phyloP scores from a whole-genome alignment of 2,113 vertebrate species.

The Raphicerus campestris region DNA sequence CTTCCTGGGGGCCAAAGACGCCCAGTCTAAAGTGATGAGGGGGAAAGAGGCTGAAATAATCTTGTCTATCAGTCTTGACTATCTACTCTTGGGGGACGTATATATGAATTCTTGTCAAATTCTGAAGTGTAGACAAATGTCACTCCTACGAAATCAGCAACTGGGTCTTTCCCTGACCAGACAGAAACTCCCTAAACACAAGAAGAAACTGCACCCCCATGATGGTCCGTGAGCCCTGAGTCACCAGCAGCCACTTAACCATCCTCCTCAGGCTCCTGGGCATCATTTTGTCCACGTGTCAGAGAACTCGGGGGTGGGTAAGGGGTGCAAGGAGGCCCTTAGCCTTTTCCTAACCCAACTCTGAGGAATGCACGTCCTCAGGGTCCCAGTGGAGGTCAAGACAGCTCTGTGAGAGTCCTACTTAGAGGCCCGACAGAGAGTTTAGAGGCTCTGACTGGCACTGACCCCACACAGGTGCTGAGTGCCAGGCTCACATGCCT shows the following conservation, averaged over 20 bases:
- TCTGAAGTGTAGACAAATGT: accelerated
- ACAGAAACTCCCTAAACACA: accelerated
- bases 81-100: accelerated
- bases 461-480: accelerated
- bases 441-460: accelerated
- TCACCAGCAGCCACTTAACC: accelerated
- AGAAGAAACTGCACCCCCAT: accelerated
- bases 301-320: accelerated
- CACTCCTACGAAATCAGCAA: background rate
- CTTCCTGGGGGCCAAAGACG: background rate
- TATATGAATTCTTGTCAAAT: background rate
- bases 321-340: accelerated
- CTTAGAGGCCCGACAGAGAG: accelerated
- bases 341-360: accelerated
- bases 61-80: accelerated
- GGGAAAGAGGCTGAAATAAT: accelerated
- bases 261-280: accelerated
- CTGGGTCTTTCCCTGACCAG: background rate
- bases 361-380: accelerated
- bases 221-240: accelerated
- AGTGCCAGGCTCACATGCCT: background rate
- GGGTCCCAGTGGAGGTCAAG: background rate
- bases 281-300: accelerated
- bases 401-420: background rate
- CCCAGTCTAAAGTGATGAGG: accelerated